Conservation (phyloP, 2,797 vertebrate genomes). For the Gouania willdenowi region DNA sequence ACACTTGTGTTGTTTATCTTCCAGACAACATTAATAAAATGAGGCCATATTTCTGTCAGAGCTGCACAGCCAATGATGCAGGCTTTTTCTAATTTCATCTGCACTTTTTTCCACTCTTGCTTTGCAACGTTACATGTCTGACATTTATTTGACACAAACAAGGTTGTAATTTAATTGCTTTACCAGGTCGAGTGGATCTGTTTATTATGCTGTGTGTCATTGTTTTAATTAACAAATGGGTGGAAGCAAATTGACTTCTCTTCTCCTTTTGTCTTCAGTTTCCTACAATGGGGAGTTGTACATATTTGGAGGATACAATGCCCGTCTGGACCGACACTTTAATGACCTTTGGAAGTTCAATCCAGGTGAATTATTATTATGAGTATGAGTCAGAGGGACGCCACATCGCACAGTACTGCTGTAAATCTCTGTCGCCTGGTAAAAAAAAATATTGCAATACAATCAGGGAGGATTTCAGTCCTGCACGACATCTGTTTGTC, state of each 20-base stretch:
- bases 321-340: conserved; percentile 94
- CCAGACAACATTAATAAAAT: too few species aligned
- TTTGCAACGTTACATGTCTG: neutral
- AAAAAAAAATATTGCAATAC: too few species aligned
- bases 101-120: neutral
- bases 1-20: neutral
- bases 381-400: neutral
- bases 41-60: too few species aligned
- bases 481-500: conserved; percentile 6
- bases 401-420: neutral
- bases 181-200: neutral
- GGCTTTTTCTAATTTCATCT: too few species aligned
- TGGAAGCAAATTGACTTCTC: neutral
- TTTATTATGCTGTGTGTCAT: neutral
- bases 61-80: too few species aligned
- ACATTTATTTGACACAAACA: neutral
- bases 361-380: conserved; percentile 80
- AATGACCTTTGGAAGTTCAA: conserved; percentile 98
- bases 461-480: neutral
- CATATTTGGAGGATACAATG: conserved; percentile 97
- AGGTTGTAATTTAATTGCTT: neutral
- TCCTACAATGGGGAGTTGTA: conserved; percentile 92
- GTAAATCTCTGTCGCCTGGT: neutral
- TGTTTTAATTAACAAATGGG: neutral
- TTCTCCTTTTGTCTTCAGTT: conserved; percentile 70